Evolutionary conservation across 1,140 invertebrate species (phyloP), one percentile per base, ranked within the genome.

Genomic region (Gonioctena quinquepunctata): DNA sequence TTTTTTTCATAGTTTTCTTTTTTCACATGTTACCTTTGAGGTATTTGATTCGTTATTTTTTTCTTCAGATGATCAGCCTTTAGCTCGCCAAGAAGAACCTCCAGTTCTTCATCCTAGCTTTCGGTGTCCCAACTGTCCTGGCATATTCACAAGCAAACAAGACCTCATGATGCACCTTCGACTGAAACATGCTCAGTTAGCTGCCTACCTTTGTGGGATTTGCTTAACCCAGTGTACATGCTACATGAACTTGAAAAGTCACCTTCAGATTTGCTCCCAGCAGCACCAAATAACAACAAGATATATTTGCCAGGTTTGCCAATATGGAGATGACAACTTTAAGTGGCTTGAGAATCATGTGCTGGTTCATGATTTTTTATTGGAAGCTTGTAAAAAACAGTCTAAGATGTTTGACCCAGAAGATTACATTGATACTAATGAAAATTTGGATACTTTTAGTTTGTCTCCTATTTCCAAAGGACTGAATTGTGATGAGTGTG

Each of bases 301-400:
- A 77, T 86, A 82, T 59, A 69, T 76, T 25, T 83, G 87, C 62
- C 85, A 86, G n/a, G 84, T 89, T n/a, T 89, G 88, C 74, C 85
- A 84, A 18, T 84, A 87, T 64, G 87, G 88, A 64, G 87, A 89
- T 56, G 87, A 89, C 76, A 87, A 87, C 5, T 81, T 84, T 18
- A 87, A 88, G 69, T 86, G 86, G 68, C 76, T 89, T 27, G 85
- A 89, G 65, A 86, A 86, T 22, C 88, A 89, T 69, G 84, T 88
- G 18, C 83, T 85, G 0, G 87, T 89, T 57, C 88, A 89, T 69
- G 85, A 86, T 56, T 80, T 87, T 57, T 83, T 88, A 73, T 73
- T 84, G 66, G 74, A 77, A 27, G 82, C 79, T 16, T 81, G 79
- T 62, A 82, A 82, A 60, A 81, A 82, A 62, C 77, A 84, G 79